These are phyloP conservation scores for Drosophila nigritarsus DNA, from an alignment of 2,888 invertebrate genomes.

Conservation along the genomic window DNA sequence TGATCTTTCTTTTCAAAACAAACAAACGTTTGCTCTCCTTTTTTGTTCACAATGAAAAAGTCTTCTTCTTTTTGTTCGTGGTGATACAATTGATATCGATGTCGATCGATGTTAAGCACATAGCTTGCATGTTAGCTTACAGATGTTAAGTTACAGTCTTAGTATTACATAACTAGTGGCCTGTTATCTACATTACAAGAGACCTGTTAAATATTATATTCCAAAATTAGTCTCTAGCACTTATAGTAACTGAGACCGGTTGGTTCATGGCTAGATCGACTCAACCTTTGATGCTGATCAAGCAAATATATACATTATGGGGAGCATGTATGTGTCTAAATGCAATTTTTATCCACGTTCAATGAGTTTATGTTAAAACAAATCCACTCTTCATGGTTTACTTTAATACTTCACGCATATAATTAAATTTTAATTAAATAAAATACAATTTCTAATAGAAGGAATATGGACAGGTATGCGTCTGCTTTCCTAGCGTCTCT, in stretches of 20 bases:
- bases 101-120: too few species aligned
- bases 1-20: too few species aligned
- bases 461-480: constrained; percentile 1
- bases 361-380: neutral
- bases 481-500: constrained; percentile 1
- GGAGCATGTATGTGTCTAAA: too few species aligned
- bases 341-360: neutral
- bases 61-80: too few species aligned
- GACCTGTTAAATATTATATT: neutral
- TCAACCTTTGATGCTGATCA: neutral
- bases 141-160: too few species aligned
- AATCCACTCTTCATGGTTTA: neutral
- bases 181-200: too few species aligned
- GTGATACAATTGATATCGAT: too few species aligned
- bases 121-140: too few species aligned
- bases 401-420: neutral
- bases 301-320: neutral
- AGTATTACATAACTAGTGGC: too few species aligned
- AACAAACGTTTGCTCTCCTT: too few species aligned
- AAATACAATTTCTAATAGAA: neutral
- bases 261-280: neutral
- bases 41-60: too few species aligned
- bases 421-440: neutral
- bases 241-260: neutral
- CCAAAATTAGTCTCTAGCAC: neutral